These are phyloP conservation scores for Drosophila kepulauana DNA, from an alignment of 1,140 invertebrate species.

Conservation along the genomic window DNA sequence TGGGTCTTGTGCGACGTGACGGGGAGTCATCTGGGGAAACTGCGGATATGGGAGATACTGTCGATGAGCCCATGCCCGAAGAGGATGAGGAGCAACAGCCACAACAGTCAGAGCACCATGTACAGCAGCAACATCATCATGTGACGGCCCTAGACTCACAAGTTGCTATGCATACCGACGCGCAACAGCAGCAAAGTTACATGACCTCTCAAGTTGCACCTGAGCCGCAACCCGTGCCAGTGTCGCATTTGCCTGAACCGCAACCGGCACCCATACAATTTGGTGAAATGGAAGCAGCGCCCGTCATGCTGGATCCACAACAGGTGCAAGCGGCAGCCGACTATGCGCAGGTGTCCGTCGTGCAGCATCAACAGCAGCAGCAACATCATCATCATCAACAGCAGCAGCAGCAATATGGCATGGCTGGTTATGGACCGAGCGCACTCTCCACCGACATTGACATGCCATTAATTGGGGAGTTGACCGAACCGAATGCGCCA, in stretches of 20 bases:
- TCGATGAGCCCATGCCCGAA: slow-evolving; percentile 38
- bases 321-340: slow-evolving; percentile 63
- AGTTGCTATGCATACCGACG: slow-evolving; percentile 34
- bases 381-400: slow-evolving; percentile 48
- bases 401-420: slow-evolving; percentile 61
- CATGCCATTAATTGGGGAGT: slow-evolving; percentile 78
- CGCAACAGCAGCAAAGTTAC: slow-evolving; percentile 47
- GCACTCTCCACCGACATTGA: slow-evolving; percentile 76
- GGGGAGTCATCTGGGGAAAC: slow-evolving; percentile 73
- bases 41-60: slow-evolving; percentile 53
- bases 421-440: slow-evolving; percentile 64
- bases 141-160: slow-evolving; percentile 7
- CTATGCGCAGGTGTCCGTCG: slow-evolving; percentile 69
- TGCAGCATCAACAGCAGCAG: slow-evolving; percentile 67
- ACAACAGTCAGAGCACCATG: slow-evolving; percentile 29
- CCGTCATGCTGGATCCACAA: slow-evolving; percentile 67
- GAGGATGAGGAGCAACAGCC: slow-evolving; percentile 43
- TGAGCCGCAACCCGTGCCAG: slow-evolving; percentile 17
- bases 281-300: slow-evolving; percentile 78
- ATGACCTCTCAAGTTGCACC: slow-evolving; percentile 31
- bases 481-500: slow-evolving; percentile 77
- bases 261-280: slow-evolving; percentile 75
- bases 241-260: slow-evolving; percentile 43
- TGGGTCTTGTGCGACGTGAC: slow-evolving; percentile 85
- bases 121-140: slow-evolving; percentile 30